phyloP scores from a whole-genome alignment of 2,888 invertebrate genomes.

The Empis stercorea region DNA sequence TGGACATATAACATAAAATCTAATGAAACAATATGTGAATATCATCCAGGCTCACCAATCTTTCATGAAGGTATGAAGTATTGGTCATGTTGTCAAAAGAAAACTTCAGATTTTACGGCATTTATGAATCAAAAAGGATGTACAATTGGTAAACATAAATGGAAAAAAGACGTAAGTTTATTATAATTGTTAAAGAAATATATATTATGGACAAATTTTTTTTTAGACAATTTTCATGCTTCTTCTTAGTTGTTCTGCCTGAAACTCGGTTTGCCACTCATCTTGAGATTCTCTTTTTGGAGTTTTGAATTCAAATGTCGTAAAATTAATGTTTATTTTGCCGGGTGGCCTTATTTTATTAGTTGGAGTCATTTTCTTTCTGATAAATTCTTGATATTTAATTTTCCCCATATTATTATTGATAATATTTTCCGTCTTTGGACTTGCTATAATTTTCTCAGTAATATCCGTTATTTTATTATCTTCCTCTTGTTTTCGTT shows the following conservation, averaged over 20 bases:
- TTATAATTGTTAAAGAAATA: neutral
- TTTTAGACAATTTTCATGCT: neutral
- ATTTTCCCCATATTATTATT: constrained; percentile 3
- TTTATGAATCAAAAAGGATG: constrained; percentile 92
- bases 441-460: constrained; percentile 6
- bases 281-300: constrained; percentile 32
- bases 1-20: constrained; percentile 55
- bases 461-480: constrained; percentile 9
- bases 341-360: constrained; percentile 23
- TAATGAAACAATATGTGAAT: constrained; percentile 53
- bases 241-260: neutral
- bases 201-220: no score
- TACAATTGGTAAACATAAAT: constrained; percentile 67
- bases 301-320: constrained; percentile 21
- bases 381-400: constrained; percentile 14
- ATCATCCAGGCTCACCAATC: constrained; percentile 82
- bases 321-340: constrained; percentile 28
- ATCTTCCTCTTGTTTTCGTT: constrained; percentile 7
- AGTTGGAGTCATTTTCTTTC: constrained; percentile 13
- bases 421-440: constrained; percentile 2
- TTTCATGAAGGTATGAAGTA: constrained; percentile 96
- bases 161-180: constrained; percentile 50
- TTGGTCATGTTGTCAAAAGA: constrained; percentile 92
- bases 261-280: constrained; percentile 6
- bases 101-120: constrained; percentile 84